A percentile compares a stretch with the other conserved stretches of the same genome.
Evolutionary conservation across 2,113 vertebrate species (phyloP).

Genomic region (Stictonetta naevosa): DNA sequence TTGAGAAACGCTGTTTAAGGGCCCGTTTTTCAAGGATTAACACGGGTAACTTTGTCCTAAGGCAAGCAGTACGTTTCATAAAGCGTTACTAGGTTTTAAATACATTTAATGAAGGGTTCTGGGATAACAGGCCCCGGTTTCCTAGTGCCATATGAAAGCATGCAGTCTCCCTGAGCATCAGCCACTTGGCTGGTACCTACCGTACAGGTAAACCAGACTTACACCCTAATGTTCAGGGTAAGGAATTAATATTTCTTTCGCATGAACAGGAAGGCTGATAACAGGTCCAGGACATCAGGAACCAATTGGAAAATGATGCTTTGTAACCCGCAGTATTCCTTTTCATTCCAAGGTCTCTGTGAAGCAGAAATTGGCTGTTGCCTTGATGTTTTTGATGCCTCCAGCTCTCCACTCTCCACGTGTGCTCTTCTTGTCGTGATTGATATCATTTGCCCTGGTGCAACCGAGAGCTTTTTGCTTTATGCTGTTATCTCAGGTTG

Average conservation of each 20-base stretch:
- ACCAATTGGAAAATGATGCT: background rate
- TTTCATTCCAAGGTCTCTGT: background rate
- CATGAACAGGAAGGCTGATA: background rate
- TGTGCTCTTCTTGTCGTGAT: background rate
- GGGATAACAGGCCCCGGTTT: background rate
- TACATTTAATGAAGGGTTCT: background rate
- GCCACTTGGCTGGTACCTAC: background rate
- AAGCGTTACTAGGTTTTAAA: background rate
- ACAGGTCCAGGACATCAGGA: background rate
- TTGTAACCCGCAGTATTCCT: background rate
- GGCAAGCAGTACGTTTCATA: background rate
- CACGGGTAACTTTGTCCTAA: background rate
- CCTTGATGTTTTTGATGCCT: background rate
- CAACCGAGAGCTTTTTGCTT: background rate
- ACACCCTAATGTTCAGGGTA: background rate
- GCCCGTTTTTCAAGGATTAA: background rate
- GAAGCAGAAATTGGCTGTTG: background rate
- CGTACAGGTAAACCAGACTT: background rate
- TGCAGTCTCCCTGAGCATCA: background rate
- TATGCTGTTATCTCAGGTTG: background rate
- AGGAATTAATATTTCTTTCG: background rate
- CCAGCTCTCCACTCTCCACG: background rate
- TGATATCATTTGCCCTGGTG: background rate
- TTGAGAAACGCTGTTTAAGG: background rate
- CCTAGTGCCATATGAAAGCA: fast-evolving